These are phyloP conservation scores for Harmothoe impar DNA, from an alignment of 2,888 invertebrate genomes.

Conservation along the genomic window DNA sequence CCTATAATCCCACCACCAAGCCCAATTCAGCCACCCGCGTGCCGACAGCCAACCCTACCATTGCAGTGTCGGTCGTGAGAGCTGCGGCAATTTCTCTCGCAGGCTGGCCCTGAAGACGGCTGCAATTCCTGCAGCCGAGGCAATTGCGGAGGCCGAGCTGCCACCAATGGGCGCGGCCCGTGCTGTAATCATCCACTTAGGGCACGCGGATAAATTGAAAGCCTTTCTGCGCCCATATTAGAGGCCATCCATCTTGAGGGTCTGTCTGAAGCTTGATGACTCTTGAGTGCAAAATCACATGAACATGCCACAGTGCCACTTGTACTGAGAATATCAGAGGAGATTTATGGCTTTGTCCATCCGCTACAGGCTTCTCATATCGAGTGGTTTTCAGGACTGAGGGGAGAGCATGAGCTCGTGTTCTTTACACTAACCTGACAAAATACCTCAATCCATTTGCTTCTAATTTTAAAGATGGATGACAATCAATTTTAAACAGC, in stretches of 20 bases:
- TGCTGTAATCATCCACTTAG: slow-evolving; percentile 60
- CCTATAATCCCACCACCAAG: slow-evolving; percentile 35
- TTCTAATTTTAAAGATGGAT: no score
- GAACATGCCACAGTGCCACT: slow-evolving; percentile 54
- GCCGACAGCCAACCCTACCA: slow-evolving; percentile 52
- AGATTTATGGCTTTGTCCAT: slow-evolving; percentile 44
- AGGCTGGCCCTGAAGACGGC: slow-evolving; percentile 16
- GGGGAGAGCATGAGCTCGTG: background rate
- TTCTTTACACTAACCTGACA: background rate
- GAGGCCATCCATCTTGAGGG: slow-evolving; percentile 48
- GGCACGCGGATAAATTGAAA: slow-evolving; percentile 43
- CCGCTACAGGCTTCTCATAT: slow-evolving; percentile 13
- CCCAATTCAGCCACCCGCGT: background rate
- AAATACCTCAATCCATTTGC: slow-evolving; percentile 25
- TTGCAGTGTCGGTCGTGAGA: slow-evolving; percentile 28
- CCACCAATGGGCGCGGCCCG: background rate
- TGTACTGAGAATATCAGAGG: slow-evolving; percentile 18
- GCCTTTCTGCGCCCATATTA: slow-evolving; percentile 58
- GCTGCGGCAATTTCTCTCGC: slow-evolving; percentile 23
- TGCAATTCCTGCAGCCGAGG: slow-evolving; percentile 53
- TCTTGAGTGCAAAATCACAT: slow-evolving; percentile 61
- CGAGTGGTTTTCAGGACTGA: background rate
- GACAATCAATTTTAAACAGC: background rate
- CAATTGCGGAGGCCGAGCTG: slow-evolving; percentile 19
- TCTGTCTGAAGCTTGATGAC: slow-evolving; percentile 58